Conservation (phyloP, 1,140 invertebrate species). For the Sesamia nonagrioides region DNA sequence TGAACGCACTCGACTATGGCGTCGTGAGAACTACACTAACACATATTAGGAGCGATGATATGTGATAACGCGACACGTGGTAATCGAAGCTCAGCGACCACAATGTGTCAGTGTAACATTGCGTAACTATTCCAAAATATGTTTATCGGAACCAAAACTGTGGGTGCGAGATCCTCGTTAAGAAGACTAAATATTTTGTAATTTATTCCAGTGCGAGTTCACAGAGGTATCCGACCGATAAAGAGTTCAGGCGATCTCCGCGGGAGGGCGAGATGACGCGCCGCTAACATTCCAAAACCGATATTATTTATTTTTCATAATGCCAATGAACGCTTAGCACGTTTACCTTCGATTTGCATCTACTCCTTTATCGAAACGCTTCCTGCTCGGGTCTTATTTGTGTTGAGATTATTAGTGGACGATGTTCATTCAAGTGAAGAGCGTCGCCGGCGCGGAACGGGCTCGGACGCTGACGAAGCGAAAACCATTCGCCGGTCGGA, state of each 20-base stretch:
- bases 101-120: constrained; percentile 63
- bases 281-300: constrained; percentile 74
- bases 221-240: constrained; percentile 69
- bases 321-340: constrained; percentile 76
- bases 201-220: constrained; percentile 7
- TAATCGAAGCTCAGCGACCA: constrained; percentile 53
- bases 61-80: constrained; percentile 73
- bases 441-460: constrained; percentile 44
- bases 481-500: constrained; percentile 65
- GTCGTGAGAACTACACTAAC: constrained; percentile 76
- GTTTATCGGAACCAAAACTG: constrained; percentile 53
- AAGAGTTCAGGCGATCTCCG: constrained; percentile 80
- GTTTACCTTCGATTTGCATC: constrained; percentile 74
- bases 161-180: background rate
- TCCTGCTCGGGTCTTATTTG: constrained; percentile 59
- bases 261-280: constrained; percentile 76
- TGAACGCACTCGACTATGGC: constrained; percentile 74
- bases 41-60: constrained; percentile 67
- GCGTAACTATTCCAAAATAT: constrained; percentile 57
- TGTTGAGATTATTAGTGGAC: constrained; percentile 50
- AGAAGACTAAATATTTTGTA: constrained; percentile 23
- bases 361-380: constrained; percentile 56
- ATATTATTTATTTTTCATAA: constrained; percentile 84
- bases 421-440: constrained; percentile 58
- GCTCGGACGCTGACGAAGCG: constrained; percentile 70